Base-by-base conservation (phyloP, 2,113 vertebrate genomes). In the Eulacestoma nigropectus region DNA sequence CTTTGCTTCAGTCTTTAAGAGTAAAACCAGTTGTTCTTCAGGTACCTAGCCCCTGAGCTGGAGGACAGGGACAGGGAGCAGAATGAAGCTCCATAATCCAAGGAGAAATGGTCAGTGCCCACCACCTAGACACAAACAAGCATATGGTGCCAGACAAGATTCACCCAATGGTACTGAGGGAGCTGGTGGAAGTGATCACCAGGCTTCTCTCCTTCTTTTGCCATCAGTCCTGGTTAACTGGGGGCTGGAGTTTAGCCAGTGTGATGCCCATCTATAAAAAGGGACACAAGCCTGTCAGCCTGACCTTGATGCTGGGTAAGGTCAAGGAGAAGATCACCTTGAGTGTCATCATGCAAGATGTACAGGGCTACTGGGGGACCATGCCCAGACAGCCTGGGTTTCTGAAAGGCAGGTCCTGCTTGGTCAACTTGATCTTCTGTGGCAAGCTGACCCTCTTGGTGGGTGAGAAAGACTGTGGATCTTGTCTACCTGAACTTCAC, bases 141-240 rank as follows among this genome's bases (percentile, higher is more conserved):
- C 9, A 15, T 22, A 0, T 46, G 52, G 21, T n/a, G 11, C 59
- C 25, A 30, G 39, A 27, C 0, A 0, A 13, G 21, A 37, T 32
- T 52, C 30, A 42, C 21, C 17, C 2, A 2, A 6, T 26, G 39
- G 12, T 5, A 1, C 26, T 73, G n/a, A 33, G 6, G 39, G 39
- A 53, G 12, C 21, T 29, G 29, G 2, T 17, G 60, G 39, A 67
- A 55, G 30, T 41, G 10, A 35, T 35, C 0, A 0, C 21, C n/a
- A 41, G 42, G 21, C 20, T 1, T 1, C 20, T 41, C 25, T 69
- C 19, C 30, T 41, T 41, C 25, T 26, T 22, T 41, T 62, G 1
- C 11, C 30, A 26, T 16, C 47, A 47, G 6, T 32, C 11, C 41
- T 62, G 8, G 6, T 46, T 29, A 30, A 8, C 37, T 27, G 29